Base-by-base conservation (phyloP, 2,888 invertebrate species). In the Heliconius aoede region DNA sequence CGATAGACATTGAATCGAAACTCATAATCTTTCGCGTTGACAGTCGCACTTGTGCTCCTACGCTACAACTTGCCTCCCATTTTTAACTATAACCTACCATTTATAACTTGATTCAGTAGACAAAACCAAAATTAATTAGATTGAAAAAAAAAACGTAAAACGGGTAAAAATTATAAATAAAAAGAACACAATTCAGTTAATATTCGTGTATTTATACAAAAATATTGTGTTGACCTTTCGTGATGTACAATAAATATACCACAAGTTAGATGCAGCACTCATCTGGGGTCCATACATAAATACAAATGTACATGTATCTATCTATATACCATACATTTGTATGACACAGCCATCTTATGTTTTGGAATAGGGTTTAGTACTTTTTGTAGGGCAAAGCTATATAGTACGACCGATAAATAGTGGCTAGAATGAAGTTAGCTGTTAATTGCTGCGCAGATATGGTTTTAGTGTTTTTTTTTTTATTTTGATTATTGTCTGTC, bases 301-400 rank as follows among this genome's bases (percentile, higher is more conserved):
- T 69, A 67, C 67, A 67, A 24, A 67, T 11, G 24, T 67, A 74
- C 40, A 26, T 26, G 36, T 18, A 24, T 30, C 28, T 18, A 24
- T 30, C 28, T 67, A 58, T 32, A 8, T 24, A 72, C n/a, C 71
- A 55, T 60, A 26, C 72, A 72, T 61, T 76, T 62, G 36, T 80
- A 79, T 80, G 81, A 87, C 86, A 85, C 86, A 86, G 86, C 87
- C 86, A 80, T 81, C 77, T 81, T 72, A 83, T 75, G 78, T 83
- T 84, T 83, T 85, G 81, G 80, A 81, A 83, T 79, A 78, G 81
- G 72, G 79, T 72, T 46, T 24, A 28, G 26, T 40, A 58, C 36
- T 36, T 9, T 36, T 40, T 18, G 30, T 65, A 73, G 64, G 30
- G 51, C 73, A 64, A 73, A 51, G n/a, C 4, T n/a, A 58, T n/a